These are phyloP conservation scores for Orussus abietinus DNA, from an alignment of 1,140 invertebrate genomes.

Conservation along the genomic window DNA sequence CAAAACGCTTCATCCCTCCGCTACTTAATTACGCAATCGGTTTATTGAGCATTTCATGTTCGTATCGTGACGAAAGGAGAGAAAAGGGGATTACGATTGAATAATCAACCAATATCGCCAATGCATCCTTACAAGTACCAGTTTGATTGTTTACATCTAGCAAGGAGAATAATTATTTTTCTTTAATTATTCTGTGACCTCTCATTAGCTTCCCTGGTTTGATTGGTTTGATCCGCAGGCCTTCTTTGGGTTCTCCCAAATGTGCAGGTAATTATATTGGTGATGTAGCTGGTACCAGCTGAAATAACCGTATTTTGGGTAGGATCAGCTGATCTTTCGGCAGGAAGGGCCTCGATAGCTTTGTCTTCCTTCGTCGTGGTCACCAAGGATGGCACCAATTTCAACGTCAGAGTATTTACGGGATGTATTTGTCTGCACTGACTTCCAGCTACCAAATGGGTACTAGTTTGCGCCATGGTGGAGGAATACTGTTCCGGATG, in stretches of 20 bases:
- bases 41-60: too few species aligned
- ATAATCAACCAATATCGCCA: not conserved
- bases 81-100: too few species aligned
- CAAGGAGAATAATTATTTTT: constrained; percentile 1
- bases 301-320: constrained; percentile 5
- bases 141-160: constrained; percentile 5
- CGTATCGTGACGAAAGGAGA: too few species aligned
- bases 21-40: too few species aligned
- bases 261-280: constrained; percentile 17
- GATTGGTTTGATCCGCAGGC: too few species aligned
- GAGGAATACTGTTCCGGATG: not conserved
- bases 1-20: too few species aligned
- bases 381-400: not conserved
- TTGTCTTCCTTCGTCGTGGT: not conserved
- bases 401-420: not conserved
- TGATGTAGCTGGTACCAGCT: constrained; percentile 14
- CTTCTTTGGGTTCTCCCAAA: constrained; percentile 15
- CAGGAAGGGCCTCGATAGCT: not conserved
- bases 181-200: not conserved
- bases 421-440: not conserved
- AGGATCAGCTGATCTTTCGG: constrained; percentile 2
- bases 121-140: constrained; percentile 1
- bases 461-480: constrained; percentile 4
- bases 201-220: too few species aligned
- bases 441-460: not conserved